phyloP scores from a whole-genome alignment of 2,797 vertebrate species.

The Epinephelus coioides region DNA sequence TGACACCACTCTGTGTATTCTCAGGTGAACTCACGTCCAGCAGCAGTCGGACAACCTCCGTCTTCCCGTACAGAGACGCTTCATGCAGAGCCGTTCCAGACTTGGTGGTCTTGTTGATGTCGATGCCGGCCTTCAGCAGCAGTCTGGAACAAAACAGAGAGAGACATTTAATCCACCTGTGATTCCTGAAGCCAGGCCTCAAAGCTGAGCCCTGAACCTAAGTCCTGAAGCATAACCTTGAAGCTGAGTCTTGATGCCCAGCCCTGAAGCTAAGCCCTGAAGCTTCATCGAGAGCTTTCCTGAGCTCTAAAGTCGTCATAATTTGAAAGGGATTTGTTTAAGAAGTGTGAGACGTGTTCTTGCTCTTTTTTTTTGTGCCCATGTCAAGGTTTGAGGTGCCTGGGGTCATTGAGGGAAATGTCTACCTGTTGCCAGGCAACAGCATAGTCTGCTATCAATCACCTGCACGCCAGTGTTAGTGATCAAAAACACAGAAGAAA shows the following conservation, averaged over 20 bases:
- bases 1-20: neutral
- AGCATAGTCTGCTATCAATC: no score
- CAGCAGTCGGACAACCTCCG: conserved; percentile 94
- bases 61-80: conserved; percentile 94
- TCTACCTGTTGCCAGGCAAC: no score
- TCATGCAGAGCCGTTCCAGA: conserved; percentile 95
- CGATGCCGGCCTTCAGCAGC: conserved; percentile 93
- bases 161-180: neutral
- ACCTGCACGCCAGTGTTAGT: no score
- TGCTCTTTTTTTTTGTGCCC: no score
- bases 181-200: neutral
- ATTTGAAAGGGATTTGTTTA: no score
- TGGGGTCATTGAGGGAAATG: no score
- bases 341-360: no score
- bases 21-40: conserved; percentile 88
- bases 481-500: no score
- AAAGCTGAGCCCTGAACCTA: neutral
- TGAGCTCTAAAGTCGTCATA: no score
- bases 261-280: neutral
- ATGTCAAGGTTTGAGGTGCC: no score
- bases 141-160: conserved; percentile 81
- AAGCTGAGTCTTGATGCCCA: neutral
- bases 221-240: neutral
- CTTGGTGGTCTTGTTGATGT: conserved; percentile 96
- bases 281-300: neutral